phyloP scores from a whole-genome alignment of 2,888 invertebrate species.

The Apeira syringaria region DNA sequence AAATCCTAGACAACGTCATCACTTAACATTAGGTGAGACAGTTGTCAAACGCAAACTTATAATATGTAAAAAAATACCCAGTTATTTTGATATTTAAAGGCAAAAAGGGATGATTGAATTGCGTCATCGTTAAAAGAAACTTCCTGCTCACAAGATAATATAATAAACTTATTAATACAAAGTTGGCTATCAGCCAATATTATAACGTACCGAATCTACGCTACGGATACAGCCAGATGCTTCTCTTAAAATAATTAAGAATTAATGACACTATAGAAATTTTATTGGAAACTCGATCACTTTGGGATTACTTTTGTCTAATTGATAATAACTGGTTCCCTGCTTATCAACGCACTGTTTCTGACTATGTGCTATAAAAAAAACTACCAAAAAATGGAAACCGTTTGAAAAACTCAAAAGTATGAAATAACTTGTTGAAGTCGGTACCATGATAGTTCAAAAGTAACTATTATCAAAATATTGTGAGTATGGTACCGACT shows the following conservation, averaged over 20 bases:
- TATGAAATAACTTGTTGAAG: too few species aligned
- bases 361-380: too few species aligned
- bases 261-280: constrained; percentile 43
- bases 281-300: constrained; percentile 21
- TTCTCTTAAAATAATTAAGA: constrained; percentile 64
- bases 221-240: constrained; percentile 67
- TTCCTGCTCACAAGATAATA: constrained; percentile 60
- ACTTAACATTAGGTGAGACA: too few species aligned
- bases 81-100: constrained; percentile 16
- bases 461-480: too few species aligned
- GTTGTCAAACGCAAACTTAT: too few species aligned
- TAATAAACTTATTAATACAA: constrained; percentile 76
- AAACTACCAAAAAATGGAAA: too few species aligned
- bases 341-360: too few species aligned
- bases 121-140: constrained; percentile 39
- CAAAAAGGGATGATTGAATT: constrained; percentile 29
- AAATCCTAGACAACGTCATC: too few species aligned
- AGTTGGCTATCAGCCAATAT: constrained; percentile 66
- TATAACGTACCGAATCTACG: constrained; percentile 55
- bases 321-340: constrained; percentile 5
- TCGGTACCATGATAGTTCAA: too few species aligned
- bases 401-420: too few species aligned
- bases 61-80: too few species aligned
- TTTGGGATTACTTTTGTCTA: constrained; percentile 13
- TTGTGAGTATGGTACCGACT: too few species aligned